These are phyloP conservation scores for Blastobasis adustella DNA, from an alignment of 2,888 invertebrate genomes.

Conservation along the genomic window DNA sequence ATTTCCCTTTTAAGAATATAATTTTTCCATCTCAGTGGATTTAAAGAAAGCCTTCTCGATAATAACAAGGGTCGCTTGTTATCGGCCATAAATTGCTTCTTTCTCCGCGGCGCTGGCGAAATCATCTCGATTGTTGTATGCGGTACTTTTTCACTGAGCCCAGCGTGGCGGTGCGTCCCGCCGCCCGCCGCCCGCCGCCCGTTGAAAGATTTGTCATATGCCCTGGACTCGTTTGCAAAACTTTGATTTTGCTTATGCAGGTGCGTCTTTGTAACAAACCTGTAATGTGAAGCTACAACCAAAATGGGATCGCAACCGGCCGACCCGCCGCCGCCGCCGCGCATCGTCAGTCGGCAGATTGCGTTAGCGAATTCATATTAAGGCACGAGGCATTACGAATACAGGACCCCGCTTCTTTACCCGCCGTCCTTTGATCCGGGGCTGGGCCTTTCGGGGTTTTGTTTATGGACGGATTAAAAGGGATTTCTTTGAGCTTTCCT, in stretches of 20 bases:
- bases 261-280: no score
- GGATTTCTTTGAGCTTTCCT: conserved; percentile 35
- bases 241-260: no score
- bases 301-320: no score
- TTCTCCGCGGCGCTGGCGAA: no score
- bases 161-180: no score
- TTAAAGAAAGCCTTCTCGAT: conserved; percentile 17
- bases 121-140: no score
- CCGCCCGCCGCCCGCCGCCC: no score
- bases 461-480: conserved; percentile 54
- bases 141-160: no score
- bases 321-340: no score
- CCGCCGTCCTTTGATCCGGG: conserved; percentile 33
- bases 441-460: conserved; percentile 34
- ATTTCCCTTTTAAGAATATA: conserved; percentile 17
- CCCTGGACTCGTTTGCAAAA: no score
- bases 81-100: conserved; percentile 7
- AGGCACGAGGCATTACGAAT: conserved; percentile 33
- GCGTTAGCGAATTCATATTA: conserved; percentile 38
- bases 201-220: no score
- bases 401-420: conserved; percentile 12
- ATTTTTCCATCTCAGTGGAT: conserved; percentile 20
- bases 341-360: conserved; percentile 25
- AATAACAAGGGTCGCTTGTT: conserved; percentile 20
- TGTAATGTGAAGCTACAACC: no score